Percentiles rank a stretch among this genome's conserved stretches.
Conservation (phyloP, 2,888 invertebrate genomes). For the Platycheirus rosarum region DNA sequence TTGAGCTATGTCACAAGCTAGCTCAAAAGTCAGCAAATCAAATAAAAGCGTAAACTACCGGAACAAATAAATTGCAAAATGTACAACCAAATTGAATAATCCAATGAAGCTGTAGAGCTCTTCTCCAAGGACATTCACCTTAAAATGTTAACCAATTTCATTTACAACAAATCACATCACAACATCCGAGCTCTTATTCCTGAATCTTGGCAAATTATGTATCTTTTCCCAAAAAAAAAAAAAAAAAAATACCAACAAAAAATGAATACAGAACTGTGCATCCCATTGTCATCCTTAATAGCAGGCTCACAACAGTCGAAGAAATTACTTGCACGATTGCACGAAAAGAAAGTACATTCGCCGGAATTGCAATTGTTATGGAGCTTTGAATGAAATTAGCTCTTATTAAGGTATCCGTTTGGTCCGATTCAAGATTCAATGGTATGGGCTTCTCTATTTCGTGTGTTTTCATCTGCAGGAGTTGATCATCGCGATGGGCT, state of each 20-base stretch:
- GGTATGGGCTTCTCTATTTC: conserved; percentile 27
- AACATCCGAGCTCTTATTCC: conserved; percentile 51
- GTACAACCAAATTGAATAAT: too few species aligned
- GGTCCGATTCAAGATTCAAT: conserved; percentile 24
- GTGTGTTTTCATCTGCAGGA: conserved; percentile 31
- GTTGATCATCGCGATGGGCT: conserved; percentile 4
- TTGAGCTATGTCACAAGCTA: too few species aligned
- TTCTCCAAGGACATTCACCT: not conserved
- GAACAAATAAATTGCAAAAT: too few species aligned
- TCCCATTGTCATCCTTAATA: conserved; percentile 65
- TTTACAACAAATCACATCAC: conserved; percentile 29
- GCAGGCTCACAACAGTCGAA: conserved; percentile 56
- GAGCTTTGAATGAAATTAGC: conserved; percentile 61
- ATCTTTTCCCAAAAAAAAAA: not conserved
- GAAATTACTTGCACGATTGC: conserved; percentile 72
- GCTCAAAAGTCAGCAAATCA: too few species aligned
- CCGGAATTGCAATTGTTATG: conserved; percentile 46
- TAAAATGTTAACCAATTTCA: conserved; percentile 6
- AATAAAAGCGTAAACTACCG: too few species aligned
- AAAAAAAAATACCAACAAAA: conserved; percentile 25
- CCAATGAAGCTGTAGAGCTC: not conserved
- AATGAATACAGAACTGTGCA: conserved; percentile 27
- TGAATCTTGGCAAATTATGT: conserved; percentile 51
- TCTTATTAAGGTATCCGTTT: conserved; percentile 64
- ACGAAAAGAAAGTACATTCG: conserved; percentile 72